Evolutionary conservation across 2,113 vertebrate species (phyloP).

Genomic region (Rhagologus leucostigma): DNA sequence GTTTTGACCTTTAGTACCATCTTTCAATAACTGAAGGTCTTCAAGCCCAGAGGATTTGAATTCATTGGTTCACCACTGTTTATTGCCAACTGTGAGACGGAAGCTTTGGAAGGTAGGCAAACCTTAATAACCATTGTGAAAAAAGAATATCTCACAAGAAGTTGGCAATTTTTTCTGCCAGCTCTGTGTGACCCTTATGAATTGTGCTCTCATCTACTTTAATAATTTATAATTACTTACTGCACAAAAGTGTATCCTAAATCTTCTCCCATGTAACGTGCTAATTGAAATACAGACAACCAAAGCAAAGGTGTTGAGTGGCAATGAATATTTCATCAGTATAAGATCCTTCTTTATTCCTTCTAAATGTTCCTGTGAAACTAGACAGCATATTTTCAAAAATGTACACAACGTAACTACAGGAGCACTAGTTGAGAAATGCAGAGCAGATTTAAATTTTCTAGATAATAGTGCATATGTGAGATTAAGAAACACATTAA

Average conservation of each 20-base stretch:
- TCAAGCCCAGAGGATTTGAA: background rate
- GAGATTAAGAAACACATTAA: background rate
- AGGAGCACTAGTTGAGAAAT: background rate
- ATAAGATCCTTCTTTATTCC: background rate
- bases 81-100: background rate
- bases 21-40: background rate
- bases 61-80: background rate
- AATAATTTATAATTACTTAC: slow-evolving; percentile 46
- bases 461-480: background rate
- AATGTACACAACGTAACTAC: background rate
- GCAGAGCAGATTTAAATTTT: background rate
- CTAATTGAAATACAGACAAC: background rate
- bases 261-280: background rate
- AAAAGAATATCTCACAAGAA: background rate
- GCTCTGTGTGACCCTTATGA: background rate
- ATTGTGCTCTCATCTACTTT: slow-evolving; percentile 9
- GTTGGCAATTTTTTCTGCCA: background rate
- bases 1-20: background rate
- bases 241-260: slow-evolving; percentile 14
- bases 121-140: background rate
- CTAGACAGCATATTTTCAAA: background rate
- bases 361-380: background rate
- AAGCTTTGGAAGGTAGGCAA: background rate
- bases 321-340: slow-evolving; percentile 23
- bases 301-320: background rate